Evolutionary conservation across 1,140 invertebrate genomes (phyloP).

Genomic region (Drosophila sproati): DNA sequence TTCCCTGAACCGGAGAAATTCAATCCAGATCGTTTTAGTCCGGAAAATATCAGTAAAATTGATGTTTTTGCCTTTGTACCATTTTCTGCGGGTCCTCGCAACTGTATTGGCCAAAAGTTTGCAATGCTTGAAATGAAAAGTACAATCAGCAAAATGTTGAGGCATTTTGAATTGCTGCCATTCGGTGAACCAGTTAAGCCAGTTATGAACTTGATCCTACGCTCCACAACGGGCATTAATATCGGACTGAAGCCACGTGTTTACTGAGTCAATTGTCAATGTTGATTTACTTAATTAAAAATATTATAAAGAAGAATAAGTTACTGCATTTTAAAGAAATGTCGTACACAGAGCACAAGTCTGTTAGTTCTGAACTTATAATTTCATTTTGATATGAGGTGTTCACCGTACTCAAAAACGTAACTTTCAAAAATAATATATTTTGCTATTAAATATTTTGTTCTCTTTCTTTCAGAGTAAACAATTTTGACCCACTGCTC

Average conservation of each 20-base stretch:
- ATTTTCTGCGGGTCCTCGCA: slow-evolving; percentile 88
- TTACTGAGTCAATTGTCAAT: slow-evolving; percentile 41
- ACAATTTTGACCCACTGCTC: background rate
- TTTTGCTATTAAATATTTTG: too few relatives aligned
- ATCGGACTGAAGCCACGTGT: slow-evolving; percentile 64
- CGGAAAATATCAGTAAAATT: slow-evolving; percentile 79
- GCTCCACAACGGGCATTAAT: slow-evolving; percentile 72
- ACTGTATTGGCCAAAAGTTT: slow-evolving; percentile 91
- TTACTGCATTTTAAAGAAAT: too few relatives aligned
- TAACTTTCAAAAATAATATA: too few relatives aligned
- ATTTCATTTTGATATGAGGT: too few relatives aligned
- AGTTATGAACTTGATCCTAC: slow-evolving; percentile 65
- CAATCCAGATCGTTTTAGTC: slow-evolving; percentile 88
- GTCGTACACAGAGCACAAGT: too few relatives aligned
- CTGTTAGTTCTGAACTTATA: too few relatives aligned
- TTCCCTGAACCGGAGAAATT: slow-evolving; percentile 88
- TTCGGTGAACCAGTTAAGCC: slow-evolving; percentile 59
- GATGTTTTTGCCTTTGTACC: slow-evolving; percentile 87
- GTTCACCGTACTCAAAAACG: too few relatives aligned
- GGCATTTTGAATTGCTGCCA: slow-evolving; percentile 81
- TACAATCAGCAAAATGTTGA: slow-evolving; percentile 81
- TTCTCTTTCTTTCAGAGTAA: background rate
- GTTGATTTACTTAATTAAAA: background rate
- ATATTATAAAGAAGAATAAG: background rate
- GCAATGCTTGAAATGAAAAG: slow-evolving; percentile 91